A percentile compares a stretch with the other conserved stretches of the same genome.
These are phyloP conservation scores for Leucophenga maculata DNA, from an alignment of 2,888 invertebrate genomes.

Conservation along the genomic window DNA sequence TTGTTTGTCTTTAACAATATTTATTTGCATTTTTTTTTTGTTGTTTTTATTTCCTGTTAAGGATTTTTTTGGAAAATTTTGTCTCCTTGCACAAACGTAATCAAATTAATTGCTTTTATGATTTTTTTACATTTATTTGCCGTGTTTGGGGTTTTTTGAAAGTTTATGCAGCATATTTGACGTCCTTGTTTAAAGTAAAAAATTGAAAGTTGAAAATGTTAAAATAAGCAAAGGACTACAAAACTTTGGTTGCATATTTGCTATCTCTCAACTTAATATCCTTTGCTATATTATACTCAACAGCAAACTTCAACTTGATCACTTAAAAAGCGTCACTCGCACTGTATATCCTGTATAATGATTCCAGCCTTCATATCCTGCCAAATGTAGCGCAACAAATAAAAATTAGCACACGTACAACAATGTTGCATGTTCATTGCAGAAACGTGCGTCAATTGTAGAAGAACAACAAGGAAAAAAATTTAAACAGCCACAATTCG, in stretches of 20 bases:
- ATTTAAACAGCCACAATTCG: slow-evolving; percentile 21
- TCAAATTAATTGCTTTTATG: not conserved
- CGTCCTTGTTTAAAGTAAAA: too few relatives aligned
- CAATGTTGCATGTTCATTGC: slow-evolving; percentile 46
- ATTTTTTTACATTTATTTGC: not conserved
- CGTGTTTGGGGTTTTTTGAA: too few relatives aligned
- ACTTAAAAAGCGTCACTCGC: too few relatives aligned
- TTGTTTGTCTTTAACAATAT: not conserved
- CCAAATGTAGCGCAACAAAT: slow-evolving; percentile 45
- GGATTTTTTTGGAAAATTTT: not conserved
- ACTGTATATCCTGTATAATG: too few relatives aligned
- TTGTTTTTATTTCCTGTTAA: not conserved
- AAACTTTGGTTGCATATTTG: too few relatives aligned
- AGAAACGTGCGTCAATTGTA: slow-evolving; percentile 51
- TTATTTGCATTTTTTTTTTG: not conserved
- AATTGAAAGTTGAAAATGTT: too few relatives aligned
- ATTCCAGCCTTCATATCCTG: too few relatives aligned
- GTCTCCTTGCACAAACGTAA: not conserved
- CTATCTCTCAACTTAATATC: too few relatives aligned
- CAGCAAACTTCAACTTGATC: too few relatives aligned
- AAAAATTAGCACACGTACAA: slow-evolving; percentile 56
- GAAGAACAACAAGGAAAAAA: slow-evolving; percentile 45
- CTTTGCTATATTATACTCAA: too few relatives aligned
- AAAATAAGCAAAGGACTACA: too few relatives aligned
- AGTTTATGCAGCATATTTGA: too few relatives aligned